These are phyloP conservation scores for Spatulosminthurus flaviceps DNA, from an alignment of 2,888 invertebrate species.

Conservation along the genomic window DNA sequence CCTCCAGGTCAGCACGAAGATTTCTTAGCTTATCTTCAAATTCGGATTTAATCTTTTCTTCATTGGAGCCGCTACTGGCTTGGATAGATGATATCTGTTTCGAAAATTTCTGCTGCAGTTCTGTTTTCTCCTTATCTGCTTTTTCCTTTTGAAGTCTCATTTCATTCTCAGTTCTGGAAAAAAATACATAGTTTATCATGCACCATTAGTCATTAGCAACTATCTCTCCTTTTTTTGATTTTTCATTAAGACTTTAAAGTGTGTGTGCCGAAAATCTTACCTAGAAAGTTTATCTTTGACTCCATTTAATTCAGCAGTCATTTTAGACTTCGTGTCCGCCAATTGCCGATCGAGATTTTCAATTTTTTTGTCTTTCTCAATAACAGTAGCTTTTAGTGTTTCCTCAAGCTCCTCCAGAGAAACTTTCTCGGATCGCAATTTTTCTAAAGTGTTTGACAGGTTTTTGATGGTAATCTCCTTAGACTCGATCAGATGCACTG, in stretches of 20 bases:
- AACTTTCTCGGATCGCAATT: slow-evolving; percentile 64
- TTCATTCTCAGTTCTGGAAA: slow-evolving; percentile 57
- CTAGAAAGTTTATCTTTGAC: slow-evolving; percentile 60
- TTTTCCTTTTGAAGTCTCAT: slow-evolving; percentile 59
- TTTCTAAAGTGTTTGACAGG: slow-evolving; percentile 64
- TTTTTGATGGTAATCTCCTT: slow-evolving; percentile 58
- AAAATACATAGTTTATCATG: background rate
- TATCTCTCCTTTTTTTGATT: background rate
- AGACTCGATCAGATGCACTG: slow-evolving; percentile 59
- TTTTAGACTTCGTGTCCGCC: slow-evolving; percentile 57
- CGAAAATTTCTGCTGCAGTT: slow-evolving; percentile 58
- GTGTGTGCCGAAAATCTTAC: slow-evolving; percentile 36
- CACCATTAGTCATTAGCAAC: background rate
- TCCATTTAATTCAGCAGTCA: slow-evolving; percentile 55
- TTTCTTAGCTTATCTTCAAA: slow-evolving; percentile 59
- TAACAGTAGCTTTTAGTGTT: slow-evolving; percentile 65
- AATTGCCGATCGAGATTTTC: slow-evolving; percentile 59
- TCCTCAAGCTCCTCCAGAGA: slow-evolving; percentile 66
- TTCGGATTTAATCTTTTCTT: slow-evolving; percentile 61
- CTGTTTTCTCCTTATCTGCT: slow-evolving; percentile 66
- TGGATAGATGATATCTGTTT: slow-evolving; percentile 58
- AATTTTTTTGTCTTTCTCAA: slow-evolving; percentile 63
- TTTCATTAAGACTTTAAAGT: too few relatives aligned
- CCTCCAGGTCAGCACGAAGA: slow-evolving; percentile 69
- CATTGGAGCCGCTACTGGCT: slow-evolving; percentile 52